Base-by-base conservation (phyloP, 2,888 invertebrate genomes). In the Amblyteles armatorius region DNA sequence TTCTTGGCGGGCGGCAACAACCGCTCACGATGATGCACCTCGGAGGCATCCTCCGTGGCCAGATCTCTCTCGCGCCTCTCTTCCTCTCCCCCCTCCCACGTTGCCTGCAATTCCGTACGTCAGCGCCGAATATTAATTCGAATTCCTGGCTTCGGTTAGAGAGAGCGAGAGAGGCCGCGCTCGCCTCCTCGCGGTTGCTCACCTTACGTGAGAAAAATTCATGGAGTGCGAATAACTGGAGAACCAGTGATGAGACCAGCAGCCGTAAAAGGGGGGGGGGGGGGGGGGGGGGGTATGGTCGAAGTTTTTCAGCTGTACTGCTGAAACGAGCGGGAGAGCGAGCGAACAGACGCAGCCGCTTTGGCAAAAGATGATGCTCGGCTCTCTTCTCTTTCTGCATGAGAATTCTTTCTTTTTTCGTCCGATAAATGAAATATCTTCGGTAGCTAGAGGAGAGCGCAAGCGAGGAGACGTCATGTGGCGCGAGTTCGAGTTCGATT, bases 121-220 rank as follows among this genome's bases (percentile, higher is more conserved):
- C 94, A 93, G 92, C 94, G 90, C 93, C 93, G 93, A 93, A 93
- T 94, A 94, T 94, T 94, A 93, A 94, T 93, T 93, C 90, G 93
- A 93, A 93, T 94, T 93, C 93, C 91, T 91, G 84, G 69, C 68
- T 48, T 60, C 78, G 71, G 52, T 82, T 48, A 36, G 55, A 87
- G 65, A 71, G 69, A 72, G 67, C 73, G 63, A 67, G 52, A 79
- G 22, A 78, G 68, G 63, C 60, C 29, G 40, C 52, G 9, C 63
- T 22, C 26, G 26, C 5, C 48, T 7, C 48, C 19, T 5, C 44
- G n/a, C 60, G 63, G 7, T 19, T 50, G 57, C 50, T 65, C 50
- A 50, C 50, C 76, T 67, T 36, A n/a, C 13, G 67, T 52, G 67
- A 36, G 33, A 76, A 65, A 76, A 65, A 13, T 63, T 33, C 63